phyloP scores from a whole-genome alignment of 2,113 vertebrate genomes.

The Rhea pennata region DNA sequence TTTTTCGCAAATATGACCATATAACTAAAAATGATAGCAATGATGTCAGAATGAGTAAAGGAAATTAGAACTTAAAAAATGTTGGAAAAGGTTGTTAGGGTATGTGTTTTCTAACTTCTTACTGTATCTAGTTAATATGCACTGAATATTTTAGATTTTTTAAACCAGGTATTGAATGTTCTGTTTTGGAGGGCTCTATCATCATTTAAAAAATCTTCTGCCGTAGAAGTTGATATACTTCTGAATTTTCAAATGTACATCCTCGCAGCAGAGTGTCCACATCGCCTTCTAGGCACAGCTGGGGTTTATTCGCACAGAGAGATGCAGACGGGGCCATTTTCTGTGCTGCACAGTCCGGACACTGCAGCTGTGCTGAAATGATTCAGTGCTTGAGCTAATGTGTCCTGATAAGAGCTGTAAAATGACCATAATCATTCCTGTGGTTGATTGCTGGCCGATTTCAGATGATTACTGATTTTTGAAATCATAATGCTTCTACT shows the following conservation, averaged over 20 bases:
- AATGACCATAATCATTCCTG: neutral
- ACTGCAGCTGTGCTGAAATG: neutral
- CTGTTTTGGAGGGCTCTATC: neutral
- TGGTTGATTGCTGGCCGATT: neutral
- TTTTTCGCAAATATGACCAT: neutral
- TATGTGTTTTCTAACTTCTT: neutral
- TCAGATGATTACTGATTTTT: neutral
- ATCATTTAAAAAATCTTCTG: neutral
- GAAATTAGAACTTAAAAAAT: neutral
- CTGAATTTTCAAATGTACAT: neutral
- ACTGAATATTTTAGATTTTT: neutral
- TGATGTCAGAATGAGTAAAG: neutral
- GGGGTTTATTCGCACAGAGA: accelerated
- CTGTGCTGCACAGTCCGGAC: neutral
- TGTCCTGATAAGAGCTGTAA: neutral
- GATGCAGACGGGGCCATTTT: accelerated
- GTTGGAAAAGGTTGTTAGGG: neutral
- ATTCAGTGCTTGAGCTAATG: neutral
- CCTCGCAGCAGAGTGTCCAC: neutral
- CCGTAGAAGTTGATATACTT: neutral
- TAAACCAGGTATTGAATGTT: neutral
- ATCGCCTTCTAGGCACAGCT: no score
- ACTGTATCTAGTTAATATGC: neutral
- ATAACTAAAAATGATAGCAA: neutral
- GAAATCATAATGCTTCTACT: neutral